Percentiles rank a stretch among this genome's conserved stretches.
Conservation (phyloP, 1,140 invertebrate genomes). For the Rhizoglyphus robini region DNA sequence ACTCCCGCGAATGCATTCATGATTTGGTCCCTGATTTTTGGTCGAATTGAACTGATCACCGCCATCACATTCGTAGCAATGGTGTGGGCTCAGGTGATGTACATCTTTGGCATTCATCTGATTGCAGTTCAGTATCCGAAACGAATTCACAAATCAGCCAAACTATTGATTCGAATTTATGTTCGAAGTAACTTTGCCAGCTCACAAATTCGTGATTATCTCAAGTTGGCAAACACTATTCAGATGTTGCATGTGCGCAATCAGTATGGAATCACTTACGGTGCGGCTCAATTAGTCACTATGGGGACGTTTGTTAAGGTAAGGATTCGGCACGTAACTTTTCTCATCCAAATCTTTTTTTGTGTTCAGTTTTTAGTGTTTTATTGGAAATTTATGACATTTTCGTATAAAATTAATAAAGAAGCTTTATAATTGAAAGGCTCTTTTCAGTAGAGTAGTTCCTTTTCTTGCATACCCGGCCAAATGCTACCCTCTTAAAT, state of each 20-base stretch:
- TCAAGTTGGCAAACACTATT: not conserved
- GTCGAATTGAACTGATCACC: not conserved
- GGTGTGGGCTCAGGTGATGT: not conserved
- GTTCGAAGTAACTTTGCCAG: too few relatives aligned
- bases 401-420: not conserved
- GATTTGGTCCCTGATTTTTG: not conserved
- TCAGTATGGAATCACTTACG: conserved; percentile 1
- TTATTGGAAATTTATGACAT: not conserved
- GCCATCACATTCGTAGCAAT: not conserved
- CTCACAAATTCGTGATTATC: too few relatives aligned
- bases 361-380: not conserved
- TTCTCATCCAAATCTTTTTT: not conserved
- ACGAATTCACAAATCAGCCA: not conserved
- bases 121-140: not conserved
- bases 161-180: not conserved
- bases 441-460: too few relatives aligned
- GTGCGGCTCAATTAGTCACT: not conserved
- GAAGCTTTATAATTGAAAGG: too few relatives aligned
- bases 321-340: not conserved
- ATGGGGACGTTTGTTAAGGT: not conserved
- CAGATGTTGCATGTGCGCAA: not conserved
- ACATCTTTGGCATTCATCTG: conserved; percentile 9
- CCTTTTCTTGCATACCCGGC: too few relatives aligned
- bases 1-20: not conserved
- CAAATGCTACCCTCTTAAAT: too few relatives aligned